These are phyloP conservation scores for Eulithis prunata DNA, from an alignment of 2,888 invertebrate species.

Conservation along the genomic window DNA sequence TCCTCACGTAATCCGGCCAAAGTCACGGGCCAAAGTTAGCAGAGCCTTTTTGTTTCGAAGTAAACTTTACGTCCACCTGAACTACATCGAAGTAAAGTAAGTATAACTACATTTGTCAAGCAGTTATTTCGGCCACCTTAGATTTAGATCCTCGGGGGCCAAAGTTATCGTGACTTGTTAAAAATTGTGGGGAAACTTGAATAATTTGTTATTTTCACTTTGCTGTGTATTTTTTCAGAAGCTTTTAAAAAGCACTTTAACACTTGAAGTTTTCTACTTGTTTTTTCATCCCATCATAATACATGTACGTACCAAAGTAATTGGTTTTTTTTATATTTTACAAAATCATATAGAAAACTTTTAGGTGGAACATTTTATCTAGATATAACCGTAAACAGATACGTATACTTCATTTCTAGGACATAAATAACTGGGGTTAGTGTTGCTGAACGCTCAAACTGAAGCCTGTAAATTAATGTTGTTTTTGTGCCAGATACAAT, in stretches of 20 bases:
- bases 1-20: slow-evolving; percentile 40
- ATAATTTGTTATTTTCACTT: slow-evolving; percentile 6
- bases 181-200: background rate
- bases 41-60: slow-evolving; percentile 39
- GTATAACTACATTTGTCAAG: slow-evolving; percentile 37
- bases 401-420: background rate
- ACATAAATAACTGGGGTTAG: background rate
- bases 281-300: no score
- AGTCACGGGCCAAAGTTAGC: slow-evolving; percentile 35
- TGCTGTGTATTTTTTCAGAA: no score
- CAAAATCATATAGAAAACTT: no score
- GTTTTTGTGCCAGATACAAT: background rate
- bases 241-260: no score
- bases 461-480: background rate
- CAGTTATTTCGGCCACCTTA: slow-evolving; percentile 9
- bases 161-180: background rate
- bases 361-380: no score
- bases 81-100: slow-evolving; percentile 29
- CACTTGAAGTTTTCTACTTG: no score
- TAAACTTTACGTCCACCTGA: slow-evolving; percentile 33
- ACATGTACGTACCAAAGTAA: no score
- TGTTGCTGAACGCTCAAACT: background rate
- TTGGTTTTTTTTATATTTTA: no score
- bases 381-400: background rate
- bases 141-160: background rate